Conservation (phyloP, 2,888 invertebrate species). For the Argynnis bischoffii region DNA sequence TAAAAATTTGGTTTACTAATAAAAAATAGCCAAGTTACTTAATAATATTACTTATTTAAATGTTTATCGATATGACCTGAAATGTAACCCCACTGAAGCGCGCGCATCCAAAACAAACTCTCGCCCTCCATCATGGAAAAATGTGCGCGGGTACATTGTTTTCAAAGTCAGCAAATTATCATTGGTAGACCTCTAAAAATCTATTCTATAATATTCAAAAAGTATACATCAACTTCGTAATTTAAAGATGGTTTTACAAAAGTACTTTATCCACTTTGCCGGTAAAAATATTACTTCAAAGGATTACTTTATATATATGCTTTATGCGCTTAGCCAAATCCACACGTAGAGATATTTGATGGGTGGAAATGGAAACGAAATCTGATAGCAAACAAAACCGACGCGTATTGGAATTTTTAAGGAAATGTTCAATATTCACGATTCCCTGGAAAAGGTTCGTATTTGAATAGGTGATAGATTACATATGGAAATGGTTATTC, state of each 20-base stretch:
- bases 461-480: neutral
- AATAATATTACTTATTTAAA: neutral
- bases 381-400: neutral
- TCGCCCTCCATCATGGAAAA: neutral
- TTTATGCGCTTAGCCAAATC: neutral
- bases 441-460: neutral
- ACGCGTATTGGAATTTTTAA: neutral
- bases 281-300: neutral
- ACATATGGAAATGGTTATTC: too few species aligned
- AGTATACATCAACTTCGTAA: too few species aligned
- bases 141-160: neutral
- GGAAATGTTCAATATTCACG: slow-evolving; percentile 1
- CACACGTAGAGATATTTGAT: neutral
- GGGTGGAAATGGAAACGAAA: neutral
- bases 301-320: neutral
- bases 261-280: neutral
- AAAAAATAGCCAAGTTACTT: too few species aligned
- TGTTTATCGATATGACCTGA: neutral
- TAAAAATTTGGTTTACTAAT: too few species aligned
- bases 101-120: neutral
- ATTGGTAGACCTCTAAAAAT: too few species aligned
- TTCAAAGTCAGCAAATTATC: too few species aligned
- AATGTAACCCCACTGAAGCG: neutral
- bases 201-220: too few species aligned
- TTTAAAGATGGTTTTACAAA: neutral